phyloP scores from a whole-genome alignment of 2,113 vertebrate genomes.

The human (Homo sapiens) region GRCh38 chr21:42598501-42599000 shows the following conservation, averaged over 20 bases:
- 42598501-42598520: not conserved
- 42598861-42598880: rapidly evolving
- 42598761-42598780: not conserved
- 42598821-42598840: not conserved
- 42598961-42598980: not conserved
- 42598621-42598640: rapidly evolving
- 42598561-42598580: rapidly evolving
- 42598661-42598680: rapidly evolving
- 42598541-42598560: not conserved
- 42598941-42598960: no score
- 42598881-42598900: rapidly evolving
- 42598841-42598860: no score
- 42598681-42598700: rapidly evolving
- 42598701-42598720: not conserved
- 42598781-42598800: not conserved
- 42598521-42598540: not conserved
- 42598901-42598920: rapidly evolving
- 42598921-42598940: no score
- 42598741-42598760: rapidly evolving
- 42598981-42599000: not conserved
- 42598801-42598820: not conserved
- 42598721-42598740: not conserved
- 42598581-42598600: rapidly evolving
- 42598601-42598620: rapidly evolving
- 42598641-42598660: rapidly evolving